Conservation (phyloP, 1,140 invertebrate species). For the Propsilocerus akamusi region DNA sequence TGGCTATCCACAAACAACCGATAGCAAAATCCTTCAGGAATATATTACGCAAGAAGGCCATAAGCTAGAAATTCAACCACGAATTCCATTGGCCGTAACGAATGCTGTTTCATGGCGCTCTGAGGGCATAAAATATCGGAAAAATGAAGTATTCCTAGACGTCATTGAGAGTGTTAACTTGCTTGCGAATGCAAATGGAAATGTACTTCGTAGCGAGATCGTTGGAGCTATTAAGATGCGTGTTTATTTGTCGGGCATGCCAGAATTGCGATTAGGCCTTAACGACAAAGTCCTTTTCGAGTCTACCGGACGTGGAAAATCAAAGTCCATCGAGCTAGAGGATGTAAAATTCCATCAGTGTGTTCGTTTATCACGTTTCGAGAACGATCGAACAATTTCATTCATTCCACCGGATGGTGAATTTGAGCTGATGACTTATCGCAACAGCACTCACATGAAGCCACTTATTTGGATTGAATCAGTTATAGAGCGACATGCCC, state of each 20-base stretch:
- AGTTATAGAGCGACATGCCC: conserved; percentile 95
- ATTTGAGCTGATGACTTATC: conserved; percentile 99
- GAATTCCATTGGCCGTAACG: conserved; percentile 97
- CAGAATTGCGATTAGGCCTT: conserved; percentile 89
- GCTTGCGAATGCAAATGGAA: conserved; percentile 93
- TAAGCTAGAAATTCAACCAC: conserved; percentile 89
- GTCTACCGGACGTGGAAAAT: conserved; percentile 92
- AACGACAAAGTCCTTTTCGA: conserved; percentile 99
- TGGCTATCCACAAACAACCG: conserved; percentile 98
- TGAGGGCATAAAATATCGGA: conserved; percentile 97
- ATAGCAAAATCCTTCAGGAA: conserved; percentile 97
- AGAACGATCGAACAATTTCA: conserved; percentile 96
- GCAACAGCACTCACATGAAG: conserved; percentile 53
- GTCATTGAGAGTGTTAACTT: conserved; percentile 99
- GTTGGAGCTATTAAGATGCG: conserved; percentile 99
- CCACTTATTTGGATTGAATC: conserved; percentile 99
- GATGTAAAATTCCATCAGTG: conserved; percentile 99
- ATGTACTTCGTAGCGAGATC: conserved; percentile 94
- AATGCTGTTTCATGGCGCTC: conserved; percentile 99
- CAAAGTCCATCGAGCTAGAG: conserved; percentile 96
- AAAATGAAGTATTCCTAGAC: conserved; percentile 99
- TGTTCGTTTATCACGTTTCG: conserved; percentile 90
- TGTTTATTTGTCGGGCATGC: conserved; percentile 99
- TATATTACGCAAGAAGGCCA: conserved; percentile 98
- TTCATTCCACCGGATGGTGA: conserved; percentile 99